phyloP scores from a whole-genome alignment of 2,113 vertebrate species.

The Tyrannus savana region DNA sequence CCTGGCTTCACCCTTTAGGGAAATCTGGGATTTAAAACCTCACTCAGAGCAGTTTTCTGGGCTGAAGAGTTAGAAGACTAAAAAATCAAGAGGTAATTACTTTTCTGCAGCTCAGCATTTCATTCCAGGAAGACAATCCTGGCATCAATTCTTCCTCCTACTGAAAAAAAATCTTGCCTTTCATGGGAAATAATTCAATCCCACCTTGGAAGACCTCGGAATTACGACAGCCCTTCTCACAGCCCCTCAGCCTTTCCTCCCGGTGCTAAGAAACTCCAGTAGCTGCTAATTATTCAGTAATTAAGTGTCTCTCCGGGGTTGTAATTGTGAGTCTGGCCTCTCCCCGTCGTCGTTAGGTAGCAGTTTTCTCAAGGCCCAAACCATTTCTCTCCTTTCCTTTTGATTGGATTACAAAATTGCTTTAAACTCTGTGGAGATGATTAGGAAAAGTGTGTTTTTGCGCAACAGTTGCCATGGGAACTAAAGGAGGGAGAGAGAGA shows the following conservation, averaged over 20 bases:
- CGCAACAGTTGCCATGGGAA: constrained; percentile 66
- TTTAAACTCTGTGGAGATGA: constrained; percentile 27
- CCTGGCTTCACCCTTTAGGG: not conserved
- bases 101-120: not conserved
- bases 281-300: constrained; percentile 45
- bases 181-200: not conserved
- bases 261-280: not conserved
- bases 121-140: not conserved
- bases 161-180: not conserved
- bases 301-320: not conserved
- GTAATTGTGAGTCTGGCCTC: not conserved
- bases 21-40: not conserved
- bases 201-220: not conserved
- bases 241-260: not conserved
- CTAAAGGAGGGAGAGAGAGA: not conserved
- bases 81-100: not conserved
- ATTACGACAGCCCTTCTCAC: not conserved
- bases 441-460: constrained; percentile 29
- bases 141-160: not conserved
- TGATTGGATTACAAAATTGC: constrained; percentile 27
- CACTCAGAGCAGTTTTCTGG: not conserved
- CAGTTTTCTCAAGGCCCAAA: not conserved
- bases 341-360: not conserved
- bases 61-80: not conserved
- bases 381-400: constrained; percentile 4